Percentiles rank a stretch among this genome's conserved stretches.
Evolutionary conservation across 2,113 vertebrate species (phyloP).

Genomic region (Notarius lentiginosus): DNA sequence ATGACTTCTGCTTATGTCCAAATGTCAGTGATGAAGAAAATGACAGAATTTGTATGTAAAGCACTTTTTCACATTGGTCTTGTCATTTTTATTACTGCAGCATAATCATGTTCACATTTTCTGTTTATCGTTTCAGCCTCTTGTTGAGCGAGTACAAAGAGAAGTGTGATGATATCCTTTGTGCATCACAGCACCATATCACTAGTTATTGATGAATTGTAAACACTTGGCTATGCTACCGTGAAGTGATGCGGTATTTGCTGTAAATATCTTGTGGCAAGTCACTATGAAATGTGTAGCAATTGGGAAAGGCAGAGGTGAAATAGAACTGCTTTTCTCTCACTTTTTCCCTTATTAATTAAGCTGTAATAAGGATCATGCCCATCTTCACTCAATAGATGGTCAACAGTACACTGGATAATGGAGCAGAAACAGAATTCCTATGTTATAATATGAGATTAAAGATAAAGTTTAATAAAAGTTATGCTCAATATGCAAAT

Average conservation of each 20-base stretch:
- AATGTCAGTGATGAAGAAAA: neutral
- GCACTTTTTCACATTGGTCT: too few species aligned
- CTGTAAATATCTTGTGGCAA: neutral
- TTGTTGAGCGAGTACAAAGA: slow-evolving; percentile 83
- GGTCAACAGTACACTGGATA: too few species aligned
- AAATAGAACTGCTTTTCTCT: too few species aligned
- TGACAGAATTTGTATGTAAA: neutral
- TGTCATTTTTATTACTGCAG: neutral
- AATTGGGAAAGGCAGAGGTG: too few species aligned
- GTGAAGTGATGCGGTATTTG: neutral
- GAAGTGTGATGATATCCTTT: slow-evolving; percentile 92
- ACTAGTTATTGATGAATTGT: neutral
- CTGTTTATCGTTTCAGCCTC: slow-evolving; percentile 67
- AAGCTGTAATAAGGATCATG: too few species aligned
- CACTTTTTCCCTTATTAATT: too few species aligned
- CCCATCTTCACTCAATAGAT: too few species aligned
- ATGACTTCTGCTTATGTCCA: neutral
- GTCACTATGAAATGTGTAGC: neutral
- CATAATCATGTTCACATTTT: neutral
- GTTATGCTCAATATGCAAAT: neutral
- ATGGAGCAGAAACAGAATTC: too few species aligned
- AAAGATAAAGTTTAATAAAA: too few species aligned
- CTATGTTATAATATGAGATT: too few species aligned
- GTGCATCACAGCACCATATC: neutral
- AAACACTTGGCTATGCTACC: neutral